Base-by-base conservation (phyloP, 1,140 invertebrate genomes). In the Euglossa dilemma region DNA sequence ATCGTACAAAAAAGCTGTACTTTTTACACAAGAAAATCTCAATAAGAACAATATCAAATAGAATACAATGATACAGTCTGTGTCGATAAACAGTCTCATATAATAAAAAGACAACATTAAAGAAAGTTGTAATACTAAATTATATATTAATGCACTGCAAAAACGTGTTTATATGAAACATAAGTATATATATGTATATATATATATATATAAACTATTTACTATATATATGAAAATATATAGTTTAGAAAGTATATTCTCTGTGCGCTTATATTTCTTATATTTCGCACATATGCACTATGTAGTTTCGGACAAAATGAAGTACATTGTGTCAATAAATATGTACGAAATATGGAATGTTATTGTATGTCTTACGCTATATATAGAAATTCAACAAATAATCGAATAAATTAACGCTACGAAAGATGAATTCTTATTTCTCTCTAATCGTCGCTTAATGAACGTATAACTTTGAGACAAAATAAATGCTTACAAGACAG, bases 401-500 rank as follows among this genome's bases (percentile, higher is more conserved):
- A 78, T 74, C 25, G 36, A 83, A 71, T 61, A 61, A 28, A 20
- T 78, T 5, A 67, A 63, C 9, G 7, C 20, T 78, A 81, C 23
- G n/a, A 72, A 81, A 79, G 20, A 87, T 43, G 47, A 66, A 79
- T 69, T 61, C 52, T 84, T 84, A 85, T 54, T n/a, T 70, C n/a
- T 20, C 36, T 54, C 23, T 73, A 71, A 86, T 73, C 47, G 57
- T 69, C 45, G 73, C 25, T 56, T 76, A 77, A 72, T 69, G 18
- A 11, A 59, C 28, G 70, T 47, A 23, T 78, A 56, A n/a, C 25
- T 50, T 79, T 76, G 80, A 84, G 72, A 78, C 5, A 45, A 81
- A 82, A 56, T 89, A 89, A 88, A 92, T 87, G 88, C 90, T 90
- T 89, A 91, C 73, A 87, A 87, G 83, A 85, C 85, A 92, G 86